phyloP scores from a whole-genome alignment of 2,888 invertebrate genomes.

The Sceliomorpha sp. region DNA sequence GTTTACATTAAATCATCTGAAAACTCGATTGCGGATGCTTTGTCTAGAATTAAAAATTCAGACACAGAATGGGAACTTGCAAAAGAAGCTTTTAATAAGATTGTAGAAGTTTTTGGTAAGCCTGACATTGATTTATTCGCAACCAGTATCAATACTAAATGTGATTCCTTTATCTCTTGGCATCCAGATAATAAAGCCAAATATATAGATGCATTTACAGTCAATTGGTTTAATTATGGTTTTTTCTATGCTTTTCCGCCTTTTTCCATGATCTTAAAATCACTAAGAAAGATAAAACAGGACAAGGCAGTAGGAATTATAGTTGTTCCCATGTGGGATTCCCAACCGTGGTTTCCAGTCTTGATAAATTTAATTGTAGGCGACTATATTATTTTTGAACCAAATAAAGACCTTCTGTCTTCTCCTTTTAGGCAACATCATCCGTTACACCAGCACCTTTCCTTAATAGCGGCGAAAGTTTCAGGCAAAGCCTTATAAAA shows the following conservation, averaged over 20 bases:
- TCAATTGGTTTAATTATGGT: background rate
- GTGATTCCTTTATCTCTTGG: no score
- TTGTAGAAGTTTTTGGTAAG: slow-evolving; percentile 23
- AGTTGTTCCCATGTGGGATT: slow-evolving; percentile 63
- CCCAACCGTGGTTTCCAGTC: slow-evolving; percentile 61
- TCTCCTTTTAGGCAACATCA: slow-evolving; percentile 58
- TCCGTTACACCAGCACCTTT: slow-evolving; percentile 27
- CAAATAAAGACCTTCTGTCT: background rate
- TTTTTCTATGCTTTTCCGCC: slow-evolving; percentile 42
- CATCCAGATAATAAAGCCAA: no score
- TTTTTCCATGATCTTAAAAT: slow-evolving; percentile 39
- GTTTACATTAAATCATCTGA: slow-evolving; percentile 32
- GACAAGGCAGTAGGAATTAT: slow-evolving; percentile 65
- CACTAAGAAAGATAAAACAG: slow-evolving; percentile 37
- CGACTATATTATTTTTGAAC: no score
- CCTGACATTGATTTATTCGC: slow-evolving; percentile 39
- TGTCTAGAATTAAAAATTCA: slow-evolving; percentile 25
- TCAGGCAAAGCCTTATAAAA: slow-evolving; percentile 54
- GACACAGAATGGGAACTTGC: slow-evolving; percentile 49
- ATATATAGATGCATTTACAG: slow-evolving; percentile 26
- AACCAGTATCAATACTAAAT: slow-evolving; percentile 23
- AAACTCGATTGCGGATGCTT: slow-evolving; percentile 30
- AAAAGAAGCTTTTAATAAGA: slow-evolving; percentile 10
- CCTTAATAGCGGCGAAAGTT: slow-evolving; percentile 53
- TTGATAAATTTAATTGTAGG: background rate